phyloP scores from a whole-genome alignment of 2,888 invertebrate species.

The Acrobeloides nanus region DNA sequence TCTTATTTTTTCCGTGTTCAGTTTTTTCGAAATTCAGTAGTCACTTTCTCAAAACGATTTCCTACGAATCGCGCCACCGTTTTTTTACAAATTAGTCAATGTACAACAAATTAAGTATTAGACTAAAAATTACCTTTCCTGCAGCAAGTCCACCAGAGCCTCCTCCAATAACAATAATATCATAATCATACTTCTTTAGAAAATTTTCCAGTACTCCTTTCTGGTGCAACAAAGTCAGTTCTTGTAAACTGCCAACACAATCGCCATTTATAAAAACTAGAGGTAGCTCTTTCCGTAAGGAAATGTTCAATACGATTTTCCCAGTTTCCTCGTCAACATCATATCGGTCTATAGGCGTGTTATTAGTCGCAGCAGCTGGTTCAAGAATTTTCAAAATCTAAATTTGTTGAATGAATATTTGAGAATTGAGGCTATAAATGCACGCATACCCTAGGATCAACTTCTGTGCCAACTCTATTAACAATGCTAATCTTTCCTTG shows the following conservation, averaged over 20 bases:
- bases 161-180: slow-evolving; percentile 86
- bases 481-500: too few relatives aligned
- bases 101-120: slow-evolving; percentile 2
- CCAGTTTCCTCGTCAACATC: slow-evolving; percentile 19
- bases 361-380: neutral
- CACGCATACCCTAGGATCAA: too few relatives aligned
- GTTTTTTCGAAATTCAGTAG: too few relatives aligned
- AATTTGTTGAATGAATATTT: too few relatives aligned
- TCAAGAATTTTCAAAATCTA: too few relatives aligned
- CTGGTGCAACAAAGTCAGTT: slow-evolving; percentile 28
- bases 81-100: too few relatives aligned
- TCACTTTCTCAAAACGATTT: too few relatives aligned
- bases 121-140: slow-evolving; percentile 63
- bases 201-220: slow-evolving; percentile 33
- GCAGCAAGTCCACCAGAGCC: slow-evolving; percentile 91
- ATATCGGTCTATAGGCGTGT: slow-evolving; percentile 1
- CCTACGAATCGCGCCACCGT: slow-evolving; percentile 55
- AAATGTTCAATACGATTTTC: slow-evolving; percentile 11
- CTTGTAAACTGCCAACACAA: slow-evolving; percentile 39
- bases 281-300: slow-evolving; percentile 20
- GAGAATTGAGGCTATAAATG: too few relatives aligned
- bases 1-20: too few relatives aligned
- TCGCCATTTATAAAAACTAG: slow-evolving; percentile 42
- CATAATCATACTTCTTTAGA: slow-evolving; percentile 65
- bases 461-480: too few relatives aligned